Evolutionary conservation across 2,888 invertebrate genomes (phyloP).

Genomic region (Orthonychiurus folsomi): DNA sequence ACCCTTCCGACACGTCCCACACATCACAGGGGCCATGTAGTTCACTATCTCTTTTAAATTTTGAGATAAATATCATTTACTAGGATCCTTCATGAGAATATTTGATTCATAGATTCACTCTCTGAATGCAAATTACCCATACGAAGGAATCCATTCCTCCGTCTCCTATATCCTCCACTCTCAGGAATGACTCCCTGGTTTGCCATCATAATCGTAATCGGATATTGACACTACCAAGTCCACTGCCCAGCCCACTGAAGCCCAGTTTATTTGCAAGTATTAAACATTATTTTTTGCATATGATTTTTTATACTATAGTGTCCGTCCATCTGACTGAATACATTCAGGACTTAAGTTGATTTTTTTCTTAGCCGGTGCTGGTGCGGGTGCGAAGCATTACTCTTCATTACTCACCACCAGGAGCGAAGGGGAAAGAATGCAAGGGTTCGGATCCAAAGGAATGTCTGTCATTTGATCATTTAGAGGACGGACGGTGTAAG

Average conservation of each 20-base stretch:
- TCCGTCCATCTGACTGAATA: no score
- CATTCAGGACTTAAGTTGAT: no score
- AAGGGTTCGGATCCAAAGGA: no score
- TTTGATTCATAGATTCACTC: background rate
- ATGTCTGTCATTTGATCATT: background rate
- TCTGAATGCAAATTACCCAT: background rate
- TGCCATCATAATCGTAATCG: no score
- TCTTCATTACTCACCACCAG: background rate
- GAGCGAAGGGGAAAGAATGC: no score
- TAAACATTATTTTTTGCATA: background rate
- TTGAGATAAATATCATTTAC: background rate
- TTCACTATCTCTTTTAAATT: background rate
- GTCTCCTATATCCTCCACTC: no score
- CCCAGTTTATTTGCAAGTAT: background rate
- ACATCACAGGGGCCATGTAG: background rate
- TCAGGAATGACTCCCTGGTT: no score
- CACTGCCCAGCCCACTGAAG: no score
- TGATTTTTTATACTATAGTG: background rate
- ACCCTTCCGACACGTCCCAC: background rate
- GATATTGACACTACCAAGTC: no score
- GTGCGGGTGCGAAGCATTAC: no score
- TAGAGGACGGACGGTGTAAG: background rate
- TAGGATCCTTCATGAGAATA: background rate
- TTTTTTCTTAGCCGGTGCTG: no score
- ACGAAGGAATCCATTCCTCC: no score